phyloP scores from a whole-genome alignment of 1,140 invertebrate species.

The Brachionus sp. region DNA sequence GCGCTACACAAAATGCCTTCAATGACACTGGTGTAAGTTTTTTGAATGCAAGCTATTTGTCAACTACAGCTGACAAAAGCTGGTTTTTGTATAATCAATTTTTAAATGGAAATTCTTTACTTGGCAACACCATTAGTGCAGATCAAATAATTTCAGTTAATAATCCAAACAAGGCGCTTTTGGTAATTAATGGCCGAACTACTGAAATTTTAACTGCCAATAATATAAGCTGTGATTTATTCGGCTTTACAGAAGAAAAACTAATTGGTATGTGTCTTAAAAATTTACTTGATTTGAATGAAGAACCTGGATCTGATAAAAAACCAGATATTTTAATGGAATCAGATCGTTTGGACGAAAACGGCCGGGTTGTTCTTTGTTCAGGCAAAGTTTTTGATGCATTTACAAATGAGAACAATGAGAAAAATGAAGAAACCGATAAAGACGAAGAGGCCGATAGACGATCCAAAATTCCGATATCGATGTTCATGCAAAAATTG shows the following conservation, averaged over 20 bases:
- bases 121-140: constrained; percentile 29
- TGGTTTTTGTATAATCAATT: constrained; percentile 56
- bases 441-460: neutral
- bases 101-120: constrained; percentile 44
- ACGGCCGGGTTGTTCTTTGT: constrained; percentile 64
- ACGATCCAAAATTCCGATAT: neutral
- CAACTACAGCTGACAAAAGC: constrained; percentile 50
- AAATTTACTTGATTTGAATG: constrained; percentile 63
- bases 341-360: constrained; percentile 60
- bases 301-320: constrained; percentile 48
- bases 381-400: constrained; percentile 64
- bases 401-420: neutral
- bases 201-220: constrained; percentile 67
- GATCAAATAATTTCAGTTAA: constrained; percentile 49
- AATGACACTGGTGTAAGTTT: constrained; percentile 47
- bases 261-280: constrained; percentile 63
- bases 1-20: neutral
- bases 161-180: constrained; percentile 59
- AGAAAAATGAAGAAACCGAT: neutral
- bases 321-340: constrained; percentile 63
- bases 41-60: constrained; percentile 32
- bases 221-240: constrained; percentile 62
- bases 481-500: constrained; percentile 13
- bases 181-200: constrained; percentile 57
- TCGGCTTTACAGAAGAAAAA: constrained; percentile 64